Evolutionary conservation across 2,888 invertebrate species (phyloP), one percentile per base, ranked within the genome.

Genomic region (Tholera decimalis): DNA sequence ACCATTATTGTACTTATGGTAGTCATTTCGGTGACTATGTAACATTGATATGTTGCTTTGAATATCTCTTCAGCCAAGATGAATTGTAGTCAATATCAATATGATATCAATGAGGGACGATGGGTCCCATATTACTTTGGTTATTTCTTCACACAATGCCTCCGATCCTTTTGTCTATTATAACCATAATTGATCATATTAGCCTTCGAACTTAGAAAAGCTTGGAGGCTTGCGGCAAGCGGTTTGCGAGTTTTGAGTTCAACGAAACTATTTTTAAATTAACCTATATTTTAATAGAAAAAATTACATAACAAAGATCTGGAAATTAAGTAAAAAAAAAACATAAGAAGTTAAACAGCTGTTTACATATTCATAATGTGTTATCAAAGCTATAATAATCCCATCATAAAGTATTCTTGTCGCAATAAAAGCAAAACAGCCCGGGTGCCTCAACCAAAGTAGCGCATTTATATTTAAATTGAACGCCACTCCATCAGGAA

Each of bases 401-500:
- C 37, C 8, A 51, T 51, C 55, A n/a, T 46, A 56, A 68, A 54
- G 9, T 43, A 26, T 46, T 63, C 41, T 49, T 26, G 9, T 26
- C 26, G 30, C 54, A 47, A 55, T 18, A 53, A 72, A 76, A 75
- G 1, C n/a, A 33, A 44, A 24, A 39, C 33, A 5, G 7, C n/a
- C 7, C 20, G 30, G 18, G 71, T 28, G 69, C 49, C 44, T 4
- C 6, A 30, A 43, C 9, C 53, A 7, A 70, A 82, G 79, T 79
- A 15, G 79, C 77, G 49, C 24, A 60, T 51, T 64, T 60, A 82
- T 60, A 59, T 74, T 60, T 49, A 63, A 71, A 71, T 71, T 58
- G 37, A 56, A 41, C 39, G 39, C 64, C 68, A 63, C 67, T 55
- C 71, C 68, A 63, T 76, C 54, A 37, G 49, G 39, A 53, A 56